These are phyloP conservation scores for Luperina testacea DNA, from an alignment of 2,888 invertebrate species.

Conservation along the genomic window DNA sequence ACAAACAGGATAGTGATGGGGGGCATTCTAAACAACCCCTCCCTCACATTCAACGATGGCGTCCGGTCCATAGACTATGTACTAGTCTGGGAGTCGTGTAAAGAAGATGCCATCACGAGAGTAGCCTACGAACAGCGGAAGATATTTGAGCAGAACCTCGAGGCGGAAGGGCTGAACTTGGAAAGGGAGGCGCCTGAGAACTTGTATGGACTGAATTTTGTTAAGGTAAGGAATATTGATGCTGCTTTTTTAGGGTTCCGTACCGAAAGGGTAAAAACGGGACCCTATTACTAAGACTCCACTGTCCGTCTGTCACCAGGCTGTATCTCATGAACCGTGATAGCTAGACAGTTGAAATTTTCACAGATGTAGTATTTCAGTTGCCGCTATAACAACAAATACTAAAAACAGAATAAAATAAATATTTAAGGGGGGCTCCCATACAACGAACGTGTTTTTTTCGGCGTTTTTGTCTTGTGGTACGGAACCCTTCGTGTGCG, in stretches of 20 bases:
- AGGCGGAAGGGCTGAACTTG: constrained; percentile 93
- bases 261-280: too few relatives aligned
- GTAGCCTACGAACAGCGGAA: constrained; percentile 87
- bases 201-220: constrained; percentile 92
- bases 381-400: too few relatives aligned
- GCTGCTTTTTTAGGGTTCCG: neutral
- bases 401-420: too few relatives aligned
- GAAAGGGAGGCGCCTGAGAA: constrained; percentile 93
- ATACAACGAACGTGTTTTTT: too few relatives aligned
- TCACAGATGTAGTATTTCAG: too few relatives aligned
- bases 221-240: constrained; percentile 90
- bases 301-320: too few relatives aligned
- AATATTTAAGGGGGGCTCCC: too few relatives aligned
- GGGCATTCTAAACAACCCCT: constrained; percentile 85
- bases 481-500: too few relatives aligned
- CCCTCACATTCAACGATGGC: constrained; percentile 93
- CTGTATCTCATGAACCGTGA: too few relatives aligned
- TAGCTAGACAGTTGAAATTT: too few relatives aligned
- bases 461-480: too few relatives aligned
- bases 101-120: constrained; percentile 86
- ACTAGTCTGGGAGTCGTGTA: constrained; percentile 93
- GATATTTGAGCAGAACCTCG: constrained; percentile 93
- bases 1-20: constrained; percentile 83
- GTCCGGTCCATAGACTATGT: constrained; percentile 94
- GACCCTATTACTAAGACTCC: too few relatives aligned